A percentile compares a stretch with the other conserved stretches of the same genome.
Conservation (phyloP, 2,888 invertebrate genomes). For the Agrenia bidenticulata region DNA sequence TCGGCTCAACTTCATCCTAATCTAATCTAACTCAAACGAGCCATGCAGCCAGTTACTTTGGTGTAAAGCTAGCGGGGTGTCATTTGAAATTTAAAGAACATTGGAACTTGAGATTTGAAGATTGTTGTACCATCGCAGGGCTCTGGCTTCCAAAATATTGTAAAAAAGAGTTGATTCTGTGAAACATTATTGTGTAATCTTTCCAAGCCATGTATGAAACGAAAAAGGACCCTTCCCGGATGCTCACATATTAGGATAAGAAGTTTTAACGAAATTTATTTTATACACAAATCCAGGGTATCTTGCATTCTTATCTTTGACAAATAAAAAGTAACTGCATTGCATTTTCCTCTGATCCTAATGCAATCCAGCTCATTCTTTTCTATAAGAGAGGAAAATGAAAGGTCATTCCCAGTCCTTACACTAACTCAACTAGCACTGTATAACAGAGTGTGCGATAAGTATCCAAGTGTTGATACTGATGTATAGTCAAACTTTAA, state of each 20-base stretch:
- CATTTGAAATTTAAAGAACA: constrained; percentile 6
- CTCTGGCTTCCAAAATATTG: background rate
- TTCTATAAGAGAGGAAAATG: constrained; percentile 17
- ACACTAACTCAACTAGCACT: background rate
- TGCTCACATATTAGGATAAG: background rate
- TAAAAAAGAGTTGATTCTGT: constrained; percentile 7
- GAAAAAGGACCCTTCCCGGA: constrained; percentile 1
- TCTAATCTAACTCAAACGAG: constrained; percentile 18
- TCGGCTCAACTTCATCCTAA: no score
- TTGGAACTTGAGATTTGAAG: no score
- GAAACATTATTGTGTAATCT: background rate
- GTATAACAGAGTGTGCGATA: background rate
- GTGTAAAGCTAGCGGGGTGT: constrained; percentile 1
- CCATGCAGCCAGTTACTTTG: background rate
- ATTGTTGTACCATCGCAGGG: background rate
- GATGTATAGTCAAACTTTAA: background rate
- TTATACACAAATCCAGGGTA: no score
- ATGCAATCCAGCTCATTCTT: no score
- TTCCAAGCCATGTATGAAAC: background rate
- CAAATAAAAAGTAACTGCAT: no score
- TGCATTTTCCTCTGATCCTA: no score
- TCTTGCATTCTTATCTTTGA: background rate
- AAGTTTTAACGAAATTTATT: no score
- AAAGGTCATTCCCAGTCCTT: background rate
- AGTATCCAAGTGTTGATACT: no score